Base-by-base conservation (phyloP, 1,140 invertebrate species). In the Globodera ellingtonae region DNA sequence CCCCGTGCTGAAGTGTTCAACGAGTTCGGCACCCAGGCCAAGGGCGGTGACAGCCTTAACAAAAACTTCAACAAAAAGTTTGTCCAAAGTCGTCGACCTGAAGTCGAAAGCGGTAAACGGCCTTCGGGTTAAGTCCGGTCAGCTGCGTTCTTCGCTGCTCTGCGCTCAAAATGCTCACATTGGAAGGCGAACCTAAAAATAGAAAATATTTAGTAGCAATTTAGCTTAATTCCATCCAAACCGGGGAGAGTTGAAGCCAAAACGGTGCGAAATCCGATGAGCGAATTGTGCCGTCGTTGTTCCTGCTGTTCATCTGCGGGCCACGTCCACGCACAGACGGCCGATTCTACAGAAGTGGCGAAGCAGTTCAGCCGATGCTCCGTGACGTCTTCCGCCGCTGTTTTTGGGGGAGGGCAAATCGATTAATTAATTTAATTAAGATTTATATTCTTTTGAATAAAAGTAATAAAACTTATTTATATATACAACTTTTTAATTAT, bases 311-410 rank as follows among this genome's bases (percentile, higher is more conserved):
- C 44, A 15, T 44, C 59, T 24, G 50, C 15, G 13, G 21, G 47
- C 79, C 79, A 80, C 46, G 13, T 80, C 79, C 79, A 80, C 50
- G 62, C 24, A 69, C 79, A 80, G 9, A 79, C 47, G 24, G 79
- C 79, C 21, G 62, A 70, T n/a, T 35, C 69, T 3, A n/a, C 3
- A 6, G 79, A 78, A 10, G 24, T 75, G n/a, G 59, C 72, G 50
- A 47, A 7, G n/a, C 79, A 80, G 13, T 69, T 73, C 8, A 75
- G 18, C 24, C 65, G 52, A n/a, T 80, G 62, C 67, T 70, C 8
- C n/a, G 10, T n/a, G 67, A 10, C n/a, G 35, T 47, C 67, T 24
- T 9, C 2, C 1, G 21, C 13, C n/a, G 13, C 59, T 65, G 13
- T 21, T 13, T 21, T 65, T 15, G 67, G 67, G 35, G 66, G 10